Conservation (phyloP, 2,113 vertebrate genomes). For the Tringa solitaria region DNA sequence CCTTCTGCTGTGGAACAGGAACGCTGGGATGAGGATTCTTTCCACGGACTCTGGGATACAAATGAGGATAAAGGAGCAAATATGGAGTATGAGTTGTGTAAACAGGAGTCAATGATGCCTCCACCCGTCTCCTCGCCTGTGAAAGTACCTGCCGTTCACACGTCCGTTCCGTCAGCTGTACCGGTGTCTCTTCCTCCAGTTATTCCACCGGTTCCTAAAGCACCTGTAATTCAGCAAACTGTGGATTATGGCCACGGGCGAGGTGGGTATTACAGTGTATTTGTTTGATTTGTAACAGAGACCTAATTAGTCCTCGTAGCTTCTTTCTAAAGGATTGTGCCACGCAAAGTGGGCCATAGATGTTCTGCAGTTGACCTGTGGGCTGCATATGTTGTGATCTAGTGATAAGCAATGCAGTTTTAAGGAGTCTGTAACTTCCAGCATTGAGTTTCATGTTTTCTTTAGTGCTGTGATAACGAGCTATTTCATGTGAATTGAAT, state of each 20-base stretch:
- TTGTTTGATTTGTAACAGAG: not conserved
- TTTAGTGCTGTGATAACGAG: not conserved
- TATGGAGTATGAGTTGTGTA: slow-evolving; percentile 66
- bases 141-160: slow-evolving; percentile 65
- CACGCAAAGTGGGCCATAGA: fast-evolving
- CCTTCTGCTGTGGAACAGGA: slow-evolving; percentile 74
- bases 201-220: slow-evolving; percentile 74
- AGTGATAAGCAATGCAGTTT: not conserved
- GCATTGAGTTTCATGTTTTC: not conserved
- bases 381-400: not conserved
- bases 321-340: not conserved
- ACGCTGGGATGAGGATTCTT: slow-evolving; percentile 83
- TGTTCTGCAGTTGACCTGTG: not conserved
- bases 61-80: slow-evolving; percentile 79
- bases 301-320: not conserved
- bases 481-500: not conserved
- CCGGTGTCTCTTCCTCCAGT: slow-evolving; percentile 64
- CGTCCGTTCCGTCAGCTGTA: slow-evolving; percentile 64
- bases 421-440: not conserved
- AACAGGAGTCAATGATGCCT: slow-evolving; percentile 65
- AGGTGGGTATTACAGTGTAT: slow-evolving; percentile 72
- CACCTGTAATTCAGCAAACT: slow-evolving; percentile 87
- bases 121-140: slow-evolving; percentile 44
- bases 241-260: slow-evolving; percentile 91
- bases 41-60: slow-evolving; percentile 85